Conservation (phyloP, 1,140 invertebrate genomes). For the Lasaia peninsularis region DNA sequence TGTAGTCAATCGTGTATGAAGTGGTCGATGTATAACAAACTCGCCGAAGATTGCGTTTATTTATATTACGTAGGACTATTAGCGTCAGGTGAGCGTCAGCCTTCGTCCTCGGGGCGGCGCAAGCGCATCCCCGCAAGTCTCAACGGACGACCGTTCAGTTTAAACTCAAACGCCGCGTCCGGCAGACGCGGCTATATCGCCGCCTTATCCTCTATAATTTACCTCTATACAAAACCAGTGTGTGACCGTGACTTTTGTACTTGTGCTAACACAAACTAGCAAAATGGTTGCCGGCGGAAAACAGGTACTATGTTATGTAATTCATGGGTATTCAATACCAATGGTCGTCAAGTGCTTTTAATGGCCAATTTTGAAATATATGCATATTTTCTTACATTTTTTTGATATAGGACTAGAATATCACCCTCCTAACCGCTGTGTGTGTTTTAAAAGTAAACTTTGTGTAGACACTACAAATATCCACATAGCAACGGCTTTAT, state of each 20-base stretch:
- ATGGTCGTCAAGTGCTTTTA: neutral
- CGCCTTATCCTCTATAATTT: conserved; percentile 24
- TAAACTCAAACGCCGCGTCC: conserved; percentile 65
- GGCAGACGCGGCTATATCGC: conserved; percentile 61
- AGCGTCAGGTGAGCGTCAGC: conserved; percentile 42
- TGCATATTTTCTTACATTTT: neutral
- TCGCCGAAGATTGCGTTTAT: neutral
- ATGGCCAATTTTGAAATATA: conserved; percentile 6
- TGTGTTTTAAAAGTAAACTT: neutral
- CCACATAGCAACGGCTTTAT: conserved; percentile 47
- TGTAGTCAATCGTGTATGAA: neutral
- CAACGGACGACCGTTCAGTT: conserved; percentile 51
- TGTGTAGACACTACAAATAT: neutral
- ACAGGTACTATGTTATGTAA: conserved; percentile 56
- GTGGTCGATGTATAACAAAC: conserved; percentile 6
- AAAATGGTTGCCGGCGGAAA: conserved; percentile 71
- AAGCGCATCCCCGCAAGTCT: conserved; percentile 53
- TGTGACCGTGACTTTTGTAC: conserved; percentile 55
- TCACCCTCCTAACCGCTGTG: neutral
- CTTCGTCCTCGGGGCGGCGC: conserved; percentile 55
- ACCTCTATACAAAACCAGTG: conserved; percentile 34
- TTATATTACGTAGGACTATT: conserved; percentile 5
- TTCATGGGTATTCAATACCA: neutral
- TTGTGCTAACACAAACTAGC: conserved; percentile 41
- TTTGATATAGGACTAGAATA: neutral